Evolutionary conservation across 2,113 vertebrate genomes (phyloP).

Genomic region (Sorex fumeus): DNA sequence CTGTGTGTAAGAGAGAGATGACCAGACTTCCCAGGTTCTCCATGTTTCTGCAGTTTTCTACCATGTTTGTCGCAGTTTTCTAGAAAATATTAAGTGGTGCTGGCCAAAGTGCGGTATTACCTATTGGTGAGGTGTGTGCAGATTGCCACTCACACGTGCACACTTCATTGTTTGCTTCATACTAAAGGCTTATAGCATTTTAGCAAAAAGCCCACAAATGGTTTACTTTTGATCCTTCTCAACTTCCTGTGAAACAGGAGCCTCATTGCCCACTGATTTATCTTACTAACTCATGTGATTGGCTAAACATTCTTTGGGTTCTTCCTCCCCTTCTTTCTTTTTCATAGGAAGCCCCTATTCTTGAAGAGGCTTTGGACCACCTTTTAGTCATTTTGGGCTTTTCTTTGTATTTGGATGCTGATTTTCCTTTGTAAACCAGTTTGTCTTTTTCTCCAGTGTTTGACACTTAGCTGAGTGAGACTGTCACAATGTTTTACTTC

Average conservation of each 20-base stretch:
- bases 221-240: slow-evolving; percentile 1
- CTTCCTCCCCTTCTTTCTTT: slow-evolving; percentile 8
- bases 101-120: background rate
- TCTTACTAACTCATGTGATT: background rate
- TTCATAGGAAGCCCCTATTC: background rate
- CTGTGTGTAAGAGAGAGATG: background rate
- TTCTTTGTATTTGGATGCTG: slow-evolving; percentile 58
- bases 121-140: background rate
- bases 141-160: background rate
- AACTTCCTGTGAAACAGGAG: background rate
- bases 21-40: background rate
- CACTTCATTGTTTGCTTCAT: background rate
- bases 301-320: background rate
- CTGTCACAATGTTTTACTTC: slow-evolving; percentile 82
- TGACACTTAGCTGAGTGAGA: slow-evolving; percentile 68
- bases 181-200: background rate
- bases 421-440: slow-evolving; percentile 64
- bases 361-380: slow-evolving; percentile 14
- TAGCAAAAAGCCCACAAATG: background rate
- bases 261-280: background rate
- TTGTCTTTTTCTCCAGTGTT: slow-evolving; percentile 63
- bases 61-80: background rate
- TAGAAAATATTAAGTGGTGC: background rate
- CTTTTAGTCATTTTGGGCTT: slow-evolving; percentile 30
- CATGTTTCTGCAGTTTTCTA: slow-evolving; percentile 60